Percentiles rank a stretch among this genome's conserved stretches.
phyloP scores from a whole-genome alignment of 2,113 vertebrate genomes.

The Coryphaenoides rupestris region DNA sequence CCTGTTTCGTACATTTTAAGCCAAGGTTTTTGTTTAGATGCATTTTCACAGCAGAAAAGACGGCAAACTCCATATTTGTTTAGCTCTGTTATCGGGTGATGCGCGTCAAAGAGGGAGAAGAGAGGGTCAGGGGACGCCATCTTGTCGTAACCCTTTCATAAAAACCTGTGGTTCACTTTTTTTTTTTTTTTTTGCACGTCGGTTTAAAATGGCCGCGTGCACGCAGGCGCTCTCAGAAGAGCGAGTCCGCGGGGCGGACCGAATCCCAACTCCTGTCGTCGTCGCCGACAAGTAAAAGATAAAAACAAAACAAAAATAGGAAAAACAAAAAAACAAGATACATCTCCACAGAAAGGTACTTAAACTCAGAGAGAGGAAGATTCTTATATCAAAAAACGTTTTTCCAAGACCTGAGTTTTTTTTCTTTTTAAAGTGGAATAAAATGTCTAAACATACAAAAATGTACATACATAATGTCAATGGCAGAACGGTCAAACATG shows the following conservation, averaged over 20 bases:
- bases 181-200: too few species aligned
- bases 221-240: too few species aligned
- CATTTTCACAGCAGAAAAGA: background rate
- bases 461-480: slow-evolving; percentile 86
- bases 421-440: slow-evolving; percentile 62
- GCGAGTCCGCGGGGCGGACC: too few species aligned
- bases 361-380: background rate
- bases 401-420: slow-evolving; percentile 82
- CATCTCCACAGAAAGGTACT: background rate
- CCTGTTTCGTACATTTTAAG: too few species aligned
- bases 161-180: too few species aligned
- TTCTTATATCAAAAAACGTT: slow-evolving; percentile 45
- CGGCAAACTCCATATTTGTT: too few species aligned
- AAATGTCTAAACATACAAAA: slow-evolving; percentile 88
- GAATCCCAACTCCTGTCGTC: too few species aligned
- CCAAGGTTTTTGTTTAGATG: background rate
- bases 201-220: too few species aligned
- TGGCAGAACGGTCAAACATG: slow-evolving; percentile 85
- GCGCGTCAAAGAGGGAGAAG: too few species aligned
- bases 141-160: too few species aligned
- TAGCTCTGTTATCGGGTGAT: too few species aligned
- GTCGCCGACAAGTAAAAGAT: background rate
- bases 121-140: too few species aligned
- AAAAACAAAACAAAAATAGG: background rate
- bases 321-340: background rate